Conservation (phyloP, 1,140 invertebrate genomes). For the Hycleus cichorii region DNA sequence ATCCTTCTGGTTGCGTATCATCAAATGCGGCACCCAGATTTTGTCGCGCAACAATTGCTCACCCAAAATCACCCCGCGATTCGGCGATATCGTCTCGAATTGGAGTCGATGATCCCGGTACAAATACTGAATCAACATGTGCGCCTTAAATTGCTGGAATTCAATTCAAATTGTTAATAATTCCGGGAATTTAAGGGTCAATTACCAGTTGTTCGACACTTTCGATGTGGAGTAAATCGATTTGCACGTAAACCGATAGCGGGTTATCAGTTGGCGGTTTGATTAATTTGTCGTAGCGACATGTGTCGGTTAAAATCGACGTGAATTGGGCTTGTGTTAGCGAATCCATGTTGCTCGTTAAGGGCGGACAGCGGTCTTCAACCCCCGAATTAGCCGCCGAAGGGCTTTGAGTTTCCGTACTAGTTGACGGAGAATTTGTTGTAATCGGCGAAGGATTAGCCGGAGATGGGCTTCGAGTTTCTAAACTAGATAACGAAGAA, state of each 20-base stretch:
- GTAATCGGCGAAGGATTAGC: too few species aligned
- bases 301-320: constrained; percentile 53
- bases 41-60: constrained; percentile 58
- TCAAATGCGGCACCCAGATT: constrained; percentile 76
- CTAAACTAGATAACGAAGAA: too few species aligned
- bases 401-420: too few species aligned
- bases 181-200: neutral
- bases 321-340: too few species aligned
- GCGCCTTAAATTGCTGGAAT: constrained; percentile 64
- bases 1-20: constrained; percentile 73
- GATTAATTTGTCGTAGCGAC: constrained; percentile 65
- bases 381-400: too few species aligned
- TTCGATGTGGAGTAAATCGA: constrained; percentile 39
- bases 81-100: constrained; percentile 47
- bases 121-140: constrained; percentile 67
- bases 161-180: neutral
- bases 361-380: too few species aligned
- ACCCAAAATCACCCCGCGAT: constrained; percentile 54
- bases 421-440: too few species aligned
- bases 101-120: constrained; percentile 63
- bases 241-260: constrained; percentile 30
- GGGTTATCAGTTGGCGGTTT: constrained; percentile 46
- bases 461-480: too few species aligned
- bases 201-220: constrained; percentile 32
- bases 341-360: too few species aligned